Evolutionary conservation across 2,888 invertebrate species (phyloP), one percentile per base, ranked within the genome.

Genomic region (Limnephilus marmoratus): DNA sequence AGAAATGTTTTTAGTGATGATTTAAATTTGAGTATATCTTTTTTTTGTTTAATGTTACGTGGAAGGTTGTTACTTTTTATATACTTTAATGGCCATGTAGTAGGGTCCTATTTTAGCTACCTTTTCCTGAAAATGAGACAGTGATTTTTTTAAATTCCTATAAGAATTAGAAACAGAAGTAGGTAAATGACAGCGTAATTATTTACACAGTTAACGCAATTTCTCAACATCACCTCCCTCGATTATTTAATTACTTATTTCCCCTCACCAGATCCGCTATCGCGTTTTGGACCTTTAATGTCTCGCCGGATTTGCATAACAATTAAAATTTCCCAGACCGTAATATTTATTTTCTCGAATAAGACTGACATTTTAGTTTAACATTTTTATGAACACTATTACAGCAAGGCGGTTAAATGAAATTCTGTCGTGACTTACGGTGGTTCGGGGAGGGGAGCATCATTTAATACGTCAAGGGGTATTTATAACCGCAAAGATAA

Each of bases 401-500:
- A 90, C 89, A 81, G 90, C 85, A 31, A 86, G 90, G 93, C 68
- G 68, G 68, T 24, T 68, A 93, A 93, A 93, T 93, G 91, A 93
- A 93, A 93, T 93, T 92, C 86, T n/a, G 68, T 68, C 81, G 86
- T 91, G 91, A 92, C 92, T 93, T 92, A 92, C 91, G 91, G 53
- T 68, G 18, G 68, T 81, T 5, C 85, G n/a, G 91, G 83, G n/a
- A 53, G 85, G 49, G 90, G 91, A n/a, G 90, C 91, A 92, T 92
- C 93, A 91, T 93, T 93, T 93, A 93, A 93, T 90, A 93, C 85
- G 92, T 68, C 82, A 53, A 85, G 88, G 92, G 90, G 91, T 83
- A 92, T 92, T 93, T 92, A 93, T 93, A 93, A 91, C 93, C 81
- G 90, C 68, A 92, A 93, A 92, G 93, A 93, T 93, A 93, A 93